Base-by-base conservation (phyloP, 2,888 invertebrate genomes). In the Sericinus montela region DNA sequence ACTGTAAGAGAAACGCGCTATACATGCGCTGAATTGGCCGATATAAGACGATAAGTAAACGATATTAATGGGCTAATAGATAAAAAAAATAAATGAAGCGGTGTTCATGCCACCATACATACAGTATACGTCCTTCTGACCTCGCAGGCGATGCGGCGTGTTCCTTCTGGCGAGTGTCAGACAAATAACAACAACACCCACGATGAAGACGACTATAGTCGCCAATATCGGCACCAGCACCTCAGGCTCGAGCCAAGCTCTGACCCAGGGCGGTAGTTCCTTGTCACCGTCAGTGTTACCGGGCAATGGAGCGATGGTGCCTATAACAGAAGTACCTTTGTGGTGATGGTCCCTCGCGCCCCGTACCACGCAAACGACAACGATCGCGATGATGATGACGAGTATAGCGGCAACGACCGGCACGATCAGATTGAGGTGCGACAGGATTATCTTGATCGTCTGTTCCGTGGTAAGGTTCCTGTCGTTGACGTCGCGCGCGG, bases 391-490 rank as follows among this genome's bases (percentile, higher is more conserved):
- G 81, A 97, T 94, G 85, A 97, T 95, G 89, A 98, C 97, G 73
- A 97, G 92, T 67, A 96, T 91, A 67, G 97, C 96, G 62, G 97
- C 96, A 79, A 96, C 95, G 69, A 97, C 95, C 49, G 97, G 97
- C 72, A 98, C 95, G 89, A 98, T 95, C 76, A 98, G 93, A 91
- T 97, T 96, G 78, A 97, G 92, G 89, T 97, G 96, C 69, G 95
- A 93, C 87, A 96, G 93, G 83, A 97, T 93, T 75, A 95, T 93
- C 91, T 94, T 94, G 90, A 96, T 91, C 65, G 95, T 95, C 83
- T 95, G 95, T 87, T 95, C 95, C 72, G 92, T 90, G 71, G 94
- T 93, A 72, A 93, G 90, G 69, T 93, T 91, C 75, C 94, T 94
- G 67, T 69, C 80, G 56, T 76, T 78, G 72, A 94, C 91, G 81